Evolutionary conservation across 2,113 vertebrate genomes (phyloP).

Genomic region (Cariama cristata): DNA sequence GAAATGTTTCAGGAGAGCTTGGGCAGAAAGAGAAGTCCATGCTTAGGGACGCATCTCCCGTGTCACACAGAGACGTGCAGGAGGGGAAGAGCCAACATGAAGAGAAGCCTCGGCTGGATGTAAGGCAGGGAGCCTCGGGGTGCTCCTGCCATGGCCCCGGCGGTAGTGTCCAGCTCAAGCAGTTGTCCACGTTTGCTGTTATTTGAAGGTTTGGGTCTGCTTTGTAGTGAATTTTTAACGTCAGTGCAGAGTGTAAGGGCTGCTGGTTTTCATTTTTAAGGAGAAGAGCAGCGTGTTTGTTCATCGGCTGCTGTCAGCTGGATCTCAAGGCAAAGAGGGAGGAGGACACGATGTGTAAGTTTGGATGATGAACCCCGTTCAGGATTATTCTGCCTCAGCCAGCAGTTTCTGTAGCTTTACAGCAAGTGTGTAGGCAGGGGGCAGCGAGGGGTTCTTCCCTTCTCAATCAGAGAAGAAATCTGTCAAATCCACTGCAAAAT

Average conservation of each 20-base stretch:
- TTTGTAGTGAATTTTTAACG: background rate
- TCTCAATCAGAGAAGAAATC: background rate
- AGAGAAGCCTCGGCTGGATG: accelerated
- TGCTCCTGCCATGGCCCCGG: background rate
- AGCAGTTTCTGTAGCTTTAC: background rate
- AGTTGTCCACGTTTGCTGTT: background rate
- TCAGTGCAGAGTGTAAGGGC: background rate
- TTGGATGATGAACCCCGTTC: background rate
- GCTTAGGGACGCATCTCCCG: accelerated
- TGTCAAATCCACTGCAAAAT: background rate
- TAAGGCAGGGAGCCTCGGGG: accelerated
- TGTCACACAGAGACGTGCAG: accelerated
- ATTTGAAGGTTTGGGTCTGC: background rate
- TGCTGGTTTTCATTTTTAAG: background rate
- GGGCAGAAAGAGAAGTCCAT: background rate
- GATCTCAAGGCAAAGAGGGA: background rate
- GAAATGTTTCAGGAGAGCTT: background rate
- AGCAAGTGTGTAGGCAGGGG: too few relatives aligned
- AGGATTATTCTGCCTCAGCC: background rate
- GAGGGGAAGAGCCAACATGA: background rate
- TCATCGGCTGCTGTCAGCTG: background rate
- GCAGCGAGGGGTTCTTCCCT: background rate
- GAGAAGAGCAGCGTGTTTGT: background rate
- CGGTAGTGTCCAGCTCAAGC: background rate
- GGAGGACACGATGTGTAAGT: too few relatives aligned